phyloP scores from a whole-genome alignment of 2,888 invertebrate species.

The Timandra comae region DNA sequence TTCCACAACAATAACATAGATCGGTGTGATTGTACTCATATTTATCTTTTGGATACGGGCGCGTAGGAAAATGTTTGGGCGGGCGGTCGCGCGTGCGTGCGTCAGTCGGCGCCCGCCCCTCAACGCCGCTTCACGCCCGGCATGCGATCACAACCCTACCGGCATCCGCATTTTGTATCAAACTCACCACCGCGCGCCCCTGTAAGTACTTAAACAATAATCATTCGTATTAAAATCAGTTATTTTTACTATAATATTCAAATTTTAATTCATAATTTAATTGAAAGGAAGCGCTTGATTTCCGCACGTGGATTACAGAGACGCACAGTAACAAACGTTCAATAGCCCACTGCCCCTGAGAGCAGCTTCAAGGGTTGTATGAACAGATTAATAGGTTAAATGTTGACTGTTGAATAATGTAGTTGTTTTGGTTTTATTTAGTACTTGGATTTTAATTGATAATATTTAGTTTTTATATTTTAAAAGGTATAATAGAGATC shows the following conservation, averaged over 20 bases:
- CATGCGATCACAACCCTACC: conserved; percentile 45
- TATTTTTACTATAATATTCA: not conserved
- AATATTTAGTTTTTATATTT: not conserved
- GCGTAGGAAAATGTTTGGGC: conserved; percentile 31
- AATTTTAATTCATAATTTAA: conserved; percentile 36
- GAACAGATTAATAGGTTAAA: conserved; percentile 42
- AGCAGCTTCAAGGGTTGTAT: conserved; percentile 65
- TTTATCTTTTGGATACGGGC: conserved; percentile 13
- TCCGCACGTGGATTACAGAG: conserved; percentile 64
- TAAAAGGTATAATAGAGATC: too few species aligned
- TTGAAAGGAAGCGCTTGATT: conserved; percentile 32
- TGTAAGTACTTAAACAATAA: conserved; percentile 48
- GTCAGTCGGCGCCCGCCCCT: conserved; percentile 64
- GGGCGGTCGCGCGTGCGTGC: conserved; percentile 56
- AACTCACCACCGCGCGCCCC: conserved; percentile 64
- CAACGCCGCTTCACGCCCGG: conserved; percentile 58
- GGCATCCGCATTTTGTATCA: conserved; percentile 33
- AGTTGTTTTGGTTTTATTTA: not conserved
- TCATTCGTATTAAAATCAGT: not conserved
- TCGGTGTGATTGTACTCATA: not conserved
- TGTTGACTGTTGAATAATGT: conserved; percentile 23
- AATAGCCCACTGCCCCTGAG: conserved; percentile 76
- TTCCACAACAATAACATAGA: not conserved
- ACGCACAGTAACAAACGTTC: conserved; percentile 69
- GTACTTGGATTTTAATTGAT: not conserved